Base-by-base conservation (phyloP, 1,140 invertebrate species). In the Caenorhabditis tropicalis region DNA sequence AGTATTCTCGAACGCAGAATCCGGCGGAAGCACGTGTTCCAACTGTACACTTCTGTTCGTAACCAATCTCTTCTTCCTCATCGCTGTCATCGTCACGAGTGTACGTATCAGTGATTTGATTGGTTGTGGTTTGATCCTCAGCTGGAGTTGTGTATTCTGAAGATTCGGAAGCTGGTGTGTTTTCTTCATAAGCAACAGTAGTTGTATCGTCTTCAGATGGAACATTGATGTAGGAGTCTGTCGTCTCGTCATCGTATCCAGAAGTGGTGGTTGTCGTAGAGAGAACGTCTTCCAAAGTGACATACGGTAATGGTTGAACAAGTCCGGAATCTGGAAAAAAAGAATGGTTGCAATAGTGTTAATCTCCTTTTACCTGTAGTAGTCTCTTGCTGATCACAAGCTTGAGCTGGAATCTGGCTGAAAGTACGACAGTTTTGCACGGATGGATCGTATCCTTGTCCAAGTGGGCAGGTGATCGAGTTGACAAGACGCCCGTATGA, bases 241-340 rank as follows among this genome's bases (percentile, higher is more conserved):
- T 21, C 9, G 58, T 15, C 58, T 36, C 29, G 7, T 60, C 58
- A 19, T 60, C 16, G 10, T 43, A 43, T 43, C 15, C 58, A 33
- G 19, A 0, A 56, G 24, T 27, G n/a, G 65, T 74, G n/a, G 36
- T 74, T 10, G 36, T 24, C 4, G 58, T 36, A 4, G 65, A 43
- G n/a, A 74, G 65, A 46, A 74, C 65, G 21, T 74, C 65, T 46
- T 43, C 65, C 36, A 74, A 74, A 2, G 65, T 74, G 2, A 9
- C 7, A 12, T 74, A 74, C 12, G 65, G 65, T 0, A 74, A n/a
- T 43, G 36, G n/a, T 10, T 24, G 33, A 1, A 24, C 36, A 31
- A 74, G 65, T 19, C 65, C 65, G 12, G 65, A 29, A 46, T 74
- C 65, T 70, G 19, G 3, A 70, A 70, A 60, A 29, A 29, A 16